Base-by-base conservation (phyloP, 2,797 vertebrate genomes). In the Sphaeramia orbicularis region DNA sequence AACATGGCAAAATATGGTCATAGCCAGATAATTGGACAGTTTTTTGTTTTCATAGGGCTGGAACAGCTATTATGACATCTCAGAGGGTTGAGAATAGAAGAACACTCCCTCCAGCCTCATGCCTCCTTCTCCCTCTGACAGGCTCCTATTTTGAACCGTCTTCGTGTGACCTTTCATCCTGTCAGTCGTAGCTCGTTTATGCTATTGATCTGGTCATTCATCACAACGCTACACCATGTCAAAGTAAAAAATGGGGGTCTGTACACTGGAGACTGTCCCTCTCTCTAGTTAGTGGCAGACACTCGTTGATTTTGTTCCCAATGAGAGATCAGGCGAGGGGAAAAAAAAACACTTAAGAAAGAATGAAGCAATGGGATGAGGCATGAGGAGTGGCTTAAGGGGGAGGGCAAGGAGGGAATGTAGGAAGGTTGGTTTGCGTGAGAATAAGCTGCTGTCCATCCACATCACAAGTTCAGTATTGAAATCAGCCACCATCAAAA, bases 131-230 rank as follows among this genome's bases (percentile, higher is more conserved):
- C 24, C 9, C 30, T 16, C 49, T 54, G 78, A 76, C 68, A 70
- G n/a, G 63, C 43, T 40, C 53, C 49, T 21, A 43, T 65, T 42
- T 30, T 53, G 41, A 74, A 42, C n/a, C 43, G 57, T 52, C 61
- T 55, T 76, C 41, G 53, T 59, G 37, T 70, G 81, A 78, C 75
- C 75, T 86, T 80, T 79, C 50, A 71, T 77, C 70, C 47, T 52
- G 51, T 49, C 47, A 50, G 53, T 42, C 2, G 3, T 13, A 1
- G 12, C 12, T 63, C 41, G 38, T 43, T 53, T 30, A 8, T 27
- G 14, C 44, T 36, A 49, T 57, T 53, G 72, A 83, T 78, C 66
- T 63, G 32, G 49, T 43, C 37, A 27, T 62, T 54, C 38, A 62
- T 78, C 57, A 47, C 51, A n/a, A 21, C 1, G 1, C 58, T 47